Evolutionary conservation across 1,140 invertebrate genomes (phyloP).

Genomic region (Pissodes strobi): DNA sequence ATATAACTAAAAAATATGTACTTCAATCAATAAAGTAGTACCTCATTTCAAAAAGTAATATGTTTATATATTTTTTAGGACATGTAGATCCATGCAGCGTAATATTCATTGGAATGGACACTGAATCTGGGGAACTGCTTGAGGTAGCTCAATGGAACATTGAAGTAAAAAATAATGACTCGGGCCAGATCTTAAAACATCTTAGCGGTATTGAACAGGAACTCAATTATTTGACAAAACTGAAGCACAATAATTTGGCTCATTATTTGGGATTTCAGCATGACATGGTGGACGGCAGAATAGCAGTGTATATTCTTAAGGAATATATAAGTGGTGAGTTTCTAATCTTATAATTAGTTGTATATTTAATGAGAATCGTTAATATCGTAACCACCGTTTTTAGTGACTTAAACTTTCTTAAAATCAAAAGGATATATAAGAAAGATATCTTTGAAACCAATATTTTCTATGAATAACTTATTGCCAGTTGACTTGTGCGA

Average conservation of each 20-base stretch:
- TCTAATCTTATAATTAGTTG: neutral
- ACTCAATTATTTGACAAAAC: constrained; percentile 66
- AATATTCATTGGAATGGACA: constrained; percentile 72
- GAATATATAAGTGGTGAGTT: constrained; percentile 67
- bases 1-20: too few species aligned
- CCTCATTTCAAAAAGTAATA: too few species aligned
- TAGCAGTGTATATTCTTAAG: constrained; percentile 64
- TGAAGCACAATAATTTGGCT: constrained; percentile 73
- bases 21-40: too few species aligned
- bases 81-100: constrained; percentile 69
- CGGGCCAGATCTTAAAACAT: constrained; percentile 61
- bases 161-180: constrained; percentile 46
- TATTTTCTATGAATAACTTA: too few species aligned
- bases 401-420: too few species aligned
- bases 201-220: constrained; percentile 72
- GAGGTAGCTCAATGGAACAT: constrained; percentile 72
- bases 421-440: too few species aligned
- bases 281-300: constrained; percentile 60
- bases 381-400: too few species aligned
- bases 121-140: constrained; percentile 67
- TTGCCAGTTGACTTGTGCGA: too few species aligned
- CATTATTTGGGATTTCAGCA: constrained; percentile 74
- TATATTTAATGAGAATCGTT: neutral
- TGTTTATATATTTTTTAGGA: too few species aligned
- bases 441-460: too few species aligned